These are phyloP conservation scores for Melanogrammus aeglefinus DNA, from an alignment of 2,797 vertebrate species.

Conservation along the genomic window DNA sequence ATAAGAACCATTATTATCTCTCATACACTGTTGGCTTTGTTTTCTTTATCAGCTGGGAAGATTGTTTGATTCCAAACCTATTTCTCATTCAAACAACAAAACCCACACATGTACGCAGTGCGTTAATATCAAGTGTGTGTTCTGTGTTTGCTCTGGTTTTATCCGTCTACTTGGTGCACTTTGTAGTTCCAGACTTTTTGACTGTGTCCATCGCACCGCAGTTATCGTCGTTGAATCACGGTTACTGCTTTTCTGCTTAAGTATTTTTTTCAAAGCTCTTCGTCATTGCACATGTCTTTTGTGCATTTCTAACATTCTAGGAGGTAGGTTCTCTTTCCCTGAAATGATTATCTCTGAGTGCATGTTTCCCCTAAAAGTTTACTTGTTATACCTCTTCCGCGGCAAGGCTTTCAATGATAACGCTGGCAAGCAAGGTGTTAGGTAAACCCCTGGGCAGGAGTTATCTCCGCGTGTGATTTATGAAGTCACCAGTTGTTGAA, in stretches of 20 bases:
- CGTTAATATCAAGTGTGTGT: conserved; percentile 35
- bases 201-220: no score
- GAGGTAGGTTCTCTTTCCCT: neutral
- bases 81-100: conserved; percentile 22
- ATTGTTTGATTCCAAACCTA: conserved; percentile 40
- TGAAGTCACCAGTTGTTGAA: conserved; percentile 84
- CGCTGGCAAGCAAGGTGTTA: conserved; percentile 56
- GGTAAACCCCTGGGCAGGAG: conserved; percentile 74
- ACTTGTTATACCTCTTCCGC: neutral
- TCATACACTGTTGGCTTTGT: conserved; percentile 58
- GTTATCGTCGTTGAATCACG: no score
- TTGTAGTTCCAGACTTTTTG: conserved; percentile 24
- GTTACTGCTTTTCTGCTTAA: no score
- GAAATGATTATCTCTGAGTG: no score
- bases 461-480: conserved; percentile 87
- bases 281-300: neutral
- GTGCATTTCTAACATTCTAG: neutral
- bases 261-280: neutral
- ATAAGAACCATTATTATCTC: conserved; percentile 60
- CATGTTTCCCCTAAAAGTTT: neutral
- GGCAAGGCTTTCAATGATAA: neutral
- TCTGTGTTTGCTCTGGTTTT: conserved; percentile 20
- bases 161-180: neutral
- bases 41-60: conserved; percentile 65
- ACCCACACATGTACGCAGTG: neutral